Evolutionary conservation across 2,797 vertebrate species (phyloP).

Genomic region (Etheostoma perlongum): DNA sequence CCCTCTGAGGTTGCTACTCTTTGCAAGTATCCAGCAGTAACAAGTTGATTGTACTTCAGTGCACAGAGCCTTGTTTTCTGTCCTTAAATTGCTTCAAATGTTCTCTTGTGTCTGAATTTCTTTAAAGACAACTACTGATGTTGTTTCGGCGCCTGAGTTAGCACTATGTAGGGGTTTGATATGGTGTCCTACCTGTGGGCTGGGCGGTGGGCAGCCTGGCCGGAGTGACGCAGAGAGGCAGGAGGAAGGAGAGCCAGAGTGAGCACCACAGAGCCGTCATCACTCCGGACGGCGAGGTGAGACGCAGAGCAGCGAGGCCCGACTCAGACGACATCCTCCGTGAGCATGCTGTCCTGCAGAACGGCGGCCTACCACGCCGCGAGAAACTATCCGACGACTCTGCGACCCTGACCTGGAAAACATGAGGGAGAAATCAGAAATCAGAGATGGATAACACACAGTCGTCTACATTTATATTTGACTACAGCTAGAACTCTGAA

Average conservation of each 20-base stretch:
- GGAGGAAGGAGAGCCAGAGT: constrained; percentile 72
- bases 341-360: constrained; percentile 77
- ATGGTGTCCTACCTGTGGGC: constrained; percentile 72
- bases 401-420: constrained; percentile 31
- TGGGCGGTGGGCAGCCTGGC: constrained; percentile 77
- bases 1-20: neutral
- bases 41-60: neutral
- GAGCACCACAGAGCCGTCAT: constrained; percentile 85
- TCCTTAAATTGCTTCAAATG: neutral
- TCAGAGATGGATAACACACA: neutral
- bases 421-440: neutral
- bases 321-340: constrained; percentile 80
- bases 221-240: constrained; percentile 76
- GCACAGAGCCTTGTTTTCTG: neutral
- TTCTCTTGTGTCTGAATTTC: too few species aligned
- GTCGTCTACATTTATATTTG: neutral
- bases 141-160: neutral
- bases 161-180: neutral
- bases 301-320: constrained; percentile 74
- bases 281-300: constrained; percentile 74
- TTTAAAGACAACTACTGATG: neutral
- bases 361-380: constrained; percentile 48
- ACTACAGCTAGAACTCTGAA: neutral
- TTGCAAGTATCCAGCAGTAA: neutral
- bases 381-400: constrained; percentile 26